Percentiles rank a stretch among this genome's conserved stretches.
Evolutionary conservation across 2,888 invertebrate species (phyloP).

Genomic region (Diaperis boleti): DNA sequence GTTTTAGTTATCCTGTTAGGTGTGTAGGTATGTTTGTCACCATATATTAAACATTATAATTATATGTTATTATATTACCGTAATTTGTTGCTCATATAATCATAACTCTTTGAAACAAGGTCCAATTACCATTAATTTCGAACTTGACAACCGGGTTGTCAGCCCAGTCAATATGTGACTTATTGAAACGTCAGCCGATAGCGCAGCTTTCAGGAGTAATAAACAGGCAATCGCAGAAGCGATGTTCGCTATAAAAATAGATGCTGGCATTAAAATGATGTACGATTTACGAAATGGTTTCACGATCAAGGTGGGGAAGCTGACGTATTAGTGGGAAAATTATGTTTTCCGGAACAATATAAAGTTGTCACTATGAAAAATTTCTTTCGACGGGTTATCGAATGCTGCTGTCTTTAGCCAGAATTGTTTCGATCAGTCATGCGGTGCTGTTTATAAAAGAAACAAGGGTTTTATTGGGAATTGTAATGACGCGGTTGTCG

Average conservation of each 20-base stretch:
- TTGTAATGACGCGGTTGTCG: constrained; percentile 1
- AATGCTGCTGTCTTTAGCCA: constrained; percentile 3
- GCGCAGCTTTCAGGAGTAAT: constrained; percentile 9
- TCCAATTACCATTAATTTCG: too few relatives aligned
- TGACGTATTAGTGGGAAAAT: constrained; percentile 17
- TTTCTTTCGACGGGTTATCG: constrained; percentile 2
- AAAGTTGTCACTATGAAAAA: constrained; percentile 14
- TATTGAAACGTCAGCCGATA: too few relatives aligned
- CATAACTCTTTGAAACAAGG: too few relatives aligned
- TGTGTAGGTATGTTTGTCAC: too few relatives aligned
- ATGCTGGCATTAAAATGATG: constrained; percentile 23
- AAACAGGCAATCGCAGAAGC: constrained; percentile 12
- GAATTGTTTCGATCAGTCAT: constrained; percentile 13
- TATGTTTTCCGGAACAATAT: constrained; percentile 16
- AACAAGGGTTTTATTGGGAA: background rate
- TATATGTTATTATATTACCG: too few relatives aligned
- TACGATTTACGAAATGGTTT: constrained; percentile 19
- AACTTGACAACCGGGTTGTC: too few relatives aligned
- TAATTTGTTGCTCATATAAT: too few relatives aligned
- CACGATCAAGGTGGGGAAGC: constrained; percentile 17
- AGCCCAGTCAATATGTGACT: too few relatives aligned
- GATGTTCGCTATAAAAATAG: constrained; percentile 21
- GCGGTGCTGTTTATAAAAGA: constrained; percentile 3
- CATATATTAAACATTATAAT: too few relatives aligned
- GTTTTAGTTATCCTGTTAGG: too few relatives aligned